phyloP scores from a whole-genome alignment of 2,113 vertebrate genomes.

The Leiothrix lutea region DNA sequence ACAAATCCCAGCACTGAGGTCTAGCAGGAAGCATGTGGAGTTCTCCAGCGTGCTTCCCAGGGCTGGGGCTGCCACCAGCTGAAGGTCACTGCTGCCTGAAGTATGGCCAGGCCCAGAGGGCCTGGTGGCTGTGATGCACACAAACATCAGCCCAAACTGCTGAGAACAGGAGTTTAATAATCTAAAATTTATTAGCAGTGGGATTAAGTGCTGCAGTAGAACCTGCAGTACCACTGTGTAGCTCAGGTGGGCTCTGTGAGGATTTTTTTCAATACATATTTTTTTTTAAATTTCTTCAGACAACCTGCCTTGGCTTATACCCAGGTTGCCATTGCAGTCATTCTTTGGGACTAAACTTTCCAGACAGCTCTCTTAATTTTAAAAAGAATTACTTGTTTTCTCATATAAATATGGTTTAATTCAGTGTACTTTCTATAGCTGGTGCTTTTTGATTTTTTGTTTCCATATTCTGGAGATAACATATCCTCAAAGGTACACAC shows the following conservation, averaged over 20 bases:
- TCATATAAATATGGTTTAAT: not conserved
- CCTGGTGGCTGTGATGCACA: not conserved
- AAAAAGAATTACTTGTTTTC: not conserved
- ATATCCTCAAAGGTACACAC: rapidly evolving
- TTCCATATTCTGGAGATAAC: not conserved
- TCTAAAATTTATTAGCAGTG: not conserved
- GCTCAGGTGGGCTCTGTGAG: not conserved
- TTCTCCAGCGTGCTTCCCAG: not conserved
- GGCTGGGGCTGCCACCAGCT: not conserved
- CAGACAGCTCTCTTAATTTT: not conserved
- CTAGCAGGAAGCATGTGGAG: not conserved
- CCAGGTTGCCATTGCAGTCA: not conserved
- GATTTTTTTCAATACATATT: not conserved
- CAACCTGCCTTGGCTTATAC: not conserved
- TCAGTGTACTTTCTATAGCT: not conserved
- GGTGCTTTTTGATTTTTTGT: no score
- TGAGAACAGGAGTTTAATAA: not conserved
- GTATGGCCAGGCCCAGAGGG: not conserved
- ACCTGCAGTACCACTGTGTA: not conserved
- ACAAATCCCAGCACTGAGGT: not conserved
- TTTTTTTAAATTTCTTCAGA: rapidly evolving
- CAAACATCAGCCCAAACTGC: not conserved
- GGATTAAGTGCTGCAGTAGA: not conserved
- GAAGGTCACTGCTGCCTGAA: not conserved
- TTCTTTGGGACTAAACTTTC: not conserved